Evolutionary conservation across 1,140 invertebrate genomes (phyloP), one percentile per base, ranked within the genome.

Genomic region (Vollenhovia emeryi): DNA sequence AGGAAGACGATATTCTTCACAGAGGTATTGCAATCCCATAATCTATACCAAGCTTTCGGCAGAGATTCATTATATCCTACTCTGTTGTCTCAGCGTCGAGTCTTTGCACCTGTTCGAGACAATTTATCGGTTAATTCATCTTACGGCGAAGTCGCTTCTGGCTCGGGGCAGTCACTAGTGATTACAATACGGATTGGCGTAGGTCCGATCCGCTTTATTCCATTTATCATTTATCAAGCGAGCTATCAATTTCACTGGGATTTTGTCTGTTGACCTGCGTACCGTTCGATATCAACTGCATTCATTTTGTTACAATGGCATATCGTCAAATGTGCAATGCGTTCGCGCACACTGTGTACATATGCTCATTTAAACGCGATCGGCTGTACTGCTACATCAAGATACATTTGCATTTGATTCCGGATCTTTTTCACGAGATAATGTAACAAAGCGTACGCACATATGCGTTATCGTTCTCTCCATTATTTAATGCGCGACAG

Each of bases 181-280:
- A 66, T 52, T 52, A 40, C 8, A 50, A 36, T 66, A 15, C 27
- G n/a, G 43, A 68, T 24, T 45, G 50, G 7, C 33, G 21, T 24
- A 27, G 59, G 8, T 68, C 27, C 15, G 18, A 68, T 79, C 30
- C 30, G 45, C 21, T 76, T 52, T 52, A 66, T 68, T 79, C 57
- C 8, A 50, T 79, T 79, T 78, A 64, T 40, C 30, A 13, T 68
- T 79, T 52, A 79, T 68, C 27, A 52, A 33, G 6, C 50, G 27
- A 43, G 33, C 52, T 59, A 74, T 62, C 55, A 87, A 85, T 85
- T 85, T 76, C n/a, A 21, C 15, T 6, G 66, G 13, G 33, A 80
- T 66, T 52, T 86, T 27, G 3, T 15, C 21, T n/a, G 40, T 4
- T 21, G 55, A 13, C 8, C 40, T 55, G 11, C 2, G 11, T 73